Percentiles rank a stretch among this genome's conserved stretches.
Conservation (phyloP, 2,888 invertebrate genomes). For the Esperia sulphurella region DNA sequence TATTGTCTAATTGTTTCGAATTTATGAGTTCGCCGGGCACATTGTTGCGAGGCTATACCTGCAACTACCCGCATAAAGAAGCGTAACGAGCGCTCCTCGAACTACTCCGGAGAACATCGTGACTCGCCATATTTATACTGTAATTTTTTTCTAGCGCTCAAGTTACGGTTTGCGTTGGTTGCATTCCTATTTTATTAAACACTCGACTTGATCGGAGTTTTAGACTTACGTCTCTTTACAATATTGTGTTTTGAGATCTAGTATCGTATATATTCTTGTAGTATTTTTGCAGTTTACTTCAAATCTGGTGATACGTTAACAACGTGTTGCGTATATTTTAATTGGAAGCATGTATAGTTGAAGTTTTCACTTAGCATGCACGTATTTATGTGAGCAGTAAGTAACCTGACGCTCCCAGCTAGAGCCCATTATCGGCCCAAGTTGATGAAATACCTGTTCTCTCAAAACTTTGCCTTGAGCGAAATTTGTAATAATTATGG, state of each 20-base stretch:
- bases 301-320: too few species aligned
- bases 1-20: slow-evolving; percentile 69
- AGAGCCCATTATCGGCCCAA: slow-evolving; percentile 23
- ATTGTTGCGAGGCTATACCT: slow-evolving; percentile 42
- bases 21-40: slow-evolving; percentile 57
- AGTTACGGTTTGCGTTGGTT: slow-evolving; percentile 22
- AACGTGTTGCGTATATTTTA: neutral
- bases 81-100: slow-evolving; percentile 42
- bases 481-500: slow-evolving; percentile 8
- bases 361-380: slow-evolving; percentile 6
- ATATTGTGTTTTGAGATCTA: slow-evolving; percentile 5
- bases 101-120: slow-evolving; percentile 43
- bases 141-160: slow-evolving; percentile 33
- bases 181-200: slow-evolving; percentile 9
- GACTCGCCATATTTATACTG: slow-evolving; percentile 45
- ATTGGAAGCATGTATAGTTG: neutral
- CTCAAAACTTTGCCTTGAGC: slow-evolving; percentile 13
- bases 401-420: slow-evolving; percentile 20
- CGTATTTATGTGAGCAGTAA: slow-evolving; percentile 13
- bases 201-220: slow-evolving; percentile 1
- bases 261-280: neutral
- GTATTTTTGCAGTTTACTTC: too few species aligned
- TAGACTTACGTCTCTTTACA: slow-evolving; percentile 3
- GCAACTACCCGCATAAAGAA: slow-evolving; percentile 49
- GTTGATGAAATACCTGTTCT: slow-evolving; percentile 20